These are phyloP conservation scores for Caenorhabditis sinica DNA, from an alignment of 2,888 invertebrate species.

Conservation along the genomic window DNA sequence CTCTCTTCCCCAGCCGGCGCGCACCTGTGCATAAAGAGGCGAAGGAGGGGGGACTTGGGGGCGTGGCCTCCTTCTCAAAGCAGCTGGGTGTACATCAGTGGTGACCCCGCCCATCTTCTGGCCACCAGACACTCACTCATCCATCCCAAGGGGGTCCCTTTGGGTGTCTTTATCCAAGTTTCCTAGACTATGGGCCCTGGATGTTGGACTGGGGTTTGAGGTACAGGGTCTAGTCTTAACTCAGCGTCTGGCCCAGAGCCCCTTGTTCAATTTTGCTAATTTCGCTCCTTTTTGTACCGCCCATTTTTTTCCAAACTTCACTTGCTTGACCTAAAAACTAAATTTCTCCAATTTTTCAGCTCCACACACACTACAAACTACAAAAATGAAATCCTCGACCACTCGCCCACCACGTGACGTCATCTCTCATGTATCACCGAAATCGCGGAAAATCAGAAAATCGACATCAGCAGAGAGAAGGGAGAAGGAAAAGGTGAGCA, in stretches of 20 bases:
- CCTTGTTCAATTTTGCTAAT: no score
- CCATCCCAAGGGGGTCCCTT: not conserved
- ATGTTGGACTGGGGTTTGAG: no score
- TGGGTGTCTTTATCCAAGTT: not conserved
- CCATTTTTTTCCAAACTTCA: no score
- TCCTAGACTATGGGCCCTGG: no score
- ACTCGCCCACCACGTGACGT: conserved; percentile 47
- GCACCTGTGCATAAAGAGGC: conserved; percentile 59
- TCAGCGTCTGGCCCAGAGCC: no score
- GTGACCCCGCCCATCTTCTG: not conserved
- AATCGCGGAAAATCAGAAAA: conserved; percentile 68
- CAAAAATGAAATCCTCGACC: conserved; percentile 45
- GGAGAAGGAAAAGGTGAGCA: conserved; percentile 73
- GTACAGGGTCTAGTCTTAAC: no score
- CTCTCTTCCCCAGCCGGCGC: conserved; percentile 36
- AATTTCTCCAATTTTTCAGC: no score
- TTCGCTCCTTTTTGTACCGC: no score
- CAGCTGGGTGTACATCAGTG: conserved; percentile 48
- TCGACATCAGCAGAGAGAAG: conserved; percentile 67
- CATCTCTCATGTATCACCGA: conserved; percentile 65
- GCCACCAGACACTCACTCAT: not conserved
- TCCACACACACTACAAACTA: not conserved
- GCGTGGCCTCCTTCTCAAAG: conserved; percentile 38
- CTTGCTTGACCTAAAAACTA: no score
- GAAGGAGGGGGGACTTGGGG: conserved; percentile 13